Evolutionary conservation across 37 sponge, comb jelly and placozoan species (phyloP).

Genomic region (Geodia barretti): DNA sequence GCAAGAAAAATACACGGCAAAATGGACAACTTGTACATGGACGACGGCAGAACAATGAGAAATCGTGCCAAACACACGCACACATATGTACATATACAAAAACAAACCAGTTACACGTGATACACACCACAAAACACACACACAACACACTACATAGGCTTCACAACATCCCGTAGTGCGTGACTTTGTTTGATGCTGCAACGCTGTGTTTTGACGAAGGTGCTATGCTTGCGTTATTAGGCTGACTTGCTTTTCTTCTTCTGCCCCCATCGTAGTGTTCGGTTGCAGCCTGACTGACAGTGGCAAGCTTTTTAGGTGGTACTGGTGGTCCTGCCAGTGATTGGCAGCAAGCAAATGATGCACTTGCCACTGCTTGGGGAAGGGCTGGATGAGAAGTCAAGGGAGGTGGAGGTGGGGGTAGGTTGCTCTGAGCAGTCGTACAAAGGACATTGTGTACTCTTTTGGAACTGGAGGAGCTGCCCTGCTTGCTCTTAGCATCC

Average conservation of each 20-base stretch:
- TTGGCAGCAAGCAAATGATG: not conserved
- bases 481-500: not conserved
- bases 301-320: not conserved
- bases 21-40: not conserved
- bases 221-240: not conserved
- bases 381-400: not conserved
- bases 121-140: not conserved
- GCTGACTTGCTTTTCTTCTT: not conserved
- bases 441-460: not conserved
- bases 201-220: not conserved
- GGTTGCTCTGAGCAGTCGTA: not conserved
- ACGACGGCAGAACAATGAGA: not conserved
- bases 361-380: not conserved
- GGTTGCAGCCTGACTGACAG: not conserved
- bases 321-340: not conserved
- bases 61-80: not conserved
- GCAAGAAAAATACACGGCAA: not conserved
- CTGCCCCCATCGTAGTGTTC: not conserved
- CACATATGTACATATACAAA: constrained; percentile 4
- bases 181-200: constrained; percentile 24
- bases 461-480: not conserved
- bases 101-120: not conserved
- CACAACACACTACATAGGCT: not conserved
- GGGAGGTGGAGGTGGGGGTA: not conserved
- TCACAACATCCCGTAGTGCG: constrained; percentile 29